These are phyloP conservation scores for Ochropleura plecta DNA, from an alignment of 2,888 invertebrate species.

Conservation along the genomic window DNA sequence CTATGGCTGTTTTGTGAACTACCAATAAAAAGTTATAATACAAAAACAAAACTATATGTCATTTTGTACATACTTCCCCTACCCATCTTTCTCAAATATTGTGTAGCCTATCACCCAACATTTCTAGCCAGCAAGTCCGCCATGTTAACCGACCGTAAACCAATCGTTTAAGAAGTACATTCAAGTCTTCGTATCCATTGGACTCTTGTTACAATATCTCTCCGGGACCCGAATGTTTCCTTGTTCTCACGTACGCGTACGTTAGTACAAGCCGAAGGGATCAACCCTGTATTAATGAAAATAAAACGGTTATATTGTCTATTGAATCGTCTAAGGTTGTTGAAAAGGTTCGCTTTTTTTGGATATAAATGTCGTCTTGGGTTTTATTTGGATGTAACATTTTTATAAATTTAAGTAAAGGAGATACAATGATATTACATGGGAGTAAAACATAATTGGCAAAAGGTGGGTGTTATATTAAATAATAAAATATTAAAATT, in stretches of 20 bases:
- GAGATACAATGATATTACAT: no score
- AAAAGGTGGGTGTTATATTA: no score
- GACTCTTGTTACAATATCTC: slow-evolving; percentile 65
- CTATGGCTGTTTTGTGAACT: no score
- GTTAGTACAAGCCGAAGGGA: slow-evolving; percentile 30
- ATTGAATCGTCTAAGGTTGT: slow-evolving; percentile 45
- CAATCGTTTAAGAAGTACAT: slow-evolving; percentile 41
- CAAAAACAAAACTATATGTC: no score
- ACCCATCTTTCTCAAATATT: neutral
- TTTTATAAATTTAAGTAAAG: neutral
- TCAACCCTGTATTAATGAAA: slow-evolving; percentile 54
- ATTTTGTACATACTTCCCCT: no score
- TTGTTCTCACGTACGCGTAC: slow-evolving; percentile 42
- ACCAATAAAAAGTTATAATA: no score
- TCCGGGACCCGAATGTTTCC: slow-evolving; percentile 43
- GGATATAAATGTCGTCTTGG: slow-evolving; percentile 10
- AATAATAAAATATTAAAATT: no score
- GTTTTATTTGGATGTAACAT: neutral
- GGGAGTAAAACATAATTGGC: no score
- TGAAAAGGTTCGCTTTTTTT: slow-evolving; percentile 17
- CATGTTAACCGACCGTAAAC: slow-evolving; percentile 8
- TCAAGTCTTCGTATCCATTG: slow-evolving; percentile 42
- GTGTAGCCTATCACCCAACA: neutral
- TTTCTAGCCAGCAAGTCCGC: neutral
- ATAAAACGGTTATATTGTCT: slow-evolving; percentile 46